These are phyloP conservation scores for Zaprionus ornatus DNA, from an alignment of 1,140 invertebrate genomes.

Conservation along the genomic window DNA sequence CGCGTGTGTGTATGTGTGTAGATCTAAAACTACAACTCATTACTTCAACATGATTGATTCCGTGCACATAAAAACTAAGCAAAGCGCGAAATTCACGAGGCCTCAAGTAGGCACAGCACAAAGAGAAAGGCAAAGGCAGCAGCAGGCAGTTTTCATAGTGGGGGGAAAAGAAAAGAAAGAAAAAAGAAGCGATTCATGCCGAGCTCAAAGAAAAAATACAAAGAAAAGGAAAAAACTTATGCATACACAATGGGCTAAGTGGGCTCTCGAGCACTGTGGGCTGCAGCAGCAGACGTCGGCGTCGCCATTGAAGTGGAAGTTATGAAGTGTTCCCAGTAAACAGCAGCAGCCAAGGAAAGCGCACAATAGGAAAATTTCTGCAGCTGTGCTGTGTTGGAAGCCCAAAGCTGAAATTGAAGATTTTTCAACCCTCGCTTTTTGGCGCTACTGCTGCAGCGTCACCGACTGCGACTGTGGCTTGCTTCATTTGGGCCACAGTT, in stretches of 20 bases:
- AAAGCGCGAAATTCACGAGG: constrained; percentile 34
- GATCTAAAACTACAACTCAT: constrained; percentile 63
- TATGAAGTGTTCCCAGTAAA: constrained; percentile 62
- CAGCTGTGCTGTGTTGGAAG: constrained; percentile 29
- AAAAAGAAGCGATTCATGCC: constrained; percentile 47
- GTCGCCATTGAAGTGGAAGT: constrained; percentile 68
- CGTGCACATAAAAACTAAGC: constrained; percentile 29
- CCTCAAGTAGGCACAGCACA: constrained; percentile 33
- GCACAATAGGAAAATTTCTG: constrained; percentile 43
- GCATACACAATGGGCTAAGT: constrained; percentile 57
- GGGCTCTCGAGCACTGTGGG: constrained; percentile 49
- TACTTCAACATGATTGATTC: constrained; percentile 71
- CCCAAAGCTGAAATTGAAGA: constrained; percentile 26
- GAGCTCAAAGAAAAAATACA: constrained; percentile 13
- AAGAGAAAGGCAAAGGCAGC: constrained; percentile 22
- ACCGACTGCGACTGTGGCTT: neutral
- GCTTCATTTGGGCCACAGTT: constrained; percentile 27
- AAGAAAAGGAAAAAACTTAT: constrained; percentile 37
- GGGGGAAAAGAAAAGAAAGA: constrained; percentile 26
- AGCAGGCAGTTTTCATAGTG: constrained; percentile 14
- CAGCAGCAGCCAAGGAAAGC: constrained; percentile 28
- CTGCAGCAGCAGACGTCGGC: constrained; percentile 7
- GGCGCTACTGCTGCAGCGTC: constrained; percentile 6
- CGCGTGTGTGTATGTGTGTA: constrained; percentile 27
- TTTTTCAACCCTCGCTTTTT: constrained; percentile 56